Evolutionary conservation across 2,888 invertebrate genomes (phyloP).

Genomic region (Polyommatus iphigenia): DNA sequence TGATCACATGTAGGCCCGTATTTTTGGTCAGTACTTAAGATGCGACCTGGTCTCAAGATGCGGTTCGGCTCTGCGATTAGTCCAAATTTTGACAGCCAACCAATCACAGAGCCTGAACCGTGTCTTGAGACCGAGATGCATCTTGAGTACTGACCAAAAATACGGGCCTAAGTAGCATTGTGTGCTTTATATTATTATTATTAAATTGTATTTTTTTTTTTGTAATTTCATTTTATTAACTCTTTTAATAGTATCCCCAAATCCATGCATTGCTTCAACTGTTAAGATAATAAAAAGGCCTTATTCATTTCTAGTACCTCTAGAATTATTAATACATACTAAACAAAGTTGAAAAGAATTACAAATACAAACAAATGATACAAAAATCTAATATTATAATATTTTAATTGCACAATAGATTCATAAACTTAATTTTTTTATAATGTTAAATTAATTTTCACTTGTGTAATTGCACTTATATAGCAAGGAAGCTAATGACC

Average conservation of each 20-base stretch:
- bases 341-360: not conserved
- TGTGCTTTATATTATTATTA: not conserved
- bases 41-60: no score
- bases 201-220: slow-evolving; percentile 2
- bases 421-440: not conserved
- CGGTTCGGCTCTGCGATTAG: no score
- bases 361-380: not conserved
- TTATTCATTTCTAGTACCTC: no score
- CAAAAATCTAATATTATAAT: not conserved
- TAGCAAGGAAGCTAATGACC: not conserved
- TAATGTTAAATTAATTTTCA: not conserved
- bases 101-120: no score
- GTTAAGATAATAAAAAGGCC: no score
- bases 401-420: slow-evolving; percentile 4
- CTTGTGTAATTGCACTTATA: not conserved
- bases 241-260: not conserved
- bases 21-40: no score
- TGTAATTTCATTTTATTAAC: not conserved
- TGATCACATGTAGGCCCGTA: no score
- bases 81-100: no score
- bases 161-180: not conserved
- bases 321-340: not conserved
- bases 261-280: not conserved
- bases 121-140: no score
- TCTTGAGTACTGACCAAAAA: no score